Base-by-base conservation (phyloP, 1,140 invertebrate species). In the Leptinotarsa undecemlineata region DNA sequence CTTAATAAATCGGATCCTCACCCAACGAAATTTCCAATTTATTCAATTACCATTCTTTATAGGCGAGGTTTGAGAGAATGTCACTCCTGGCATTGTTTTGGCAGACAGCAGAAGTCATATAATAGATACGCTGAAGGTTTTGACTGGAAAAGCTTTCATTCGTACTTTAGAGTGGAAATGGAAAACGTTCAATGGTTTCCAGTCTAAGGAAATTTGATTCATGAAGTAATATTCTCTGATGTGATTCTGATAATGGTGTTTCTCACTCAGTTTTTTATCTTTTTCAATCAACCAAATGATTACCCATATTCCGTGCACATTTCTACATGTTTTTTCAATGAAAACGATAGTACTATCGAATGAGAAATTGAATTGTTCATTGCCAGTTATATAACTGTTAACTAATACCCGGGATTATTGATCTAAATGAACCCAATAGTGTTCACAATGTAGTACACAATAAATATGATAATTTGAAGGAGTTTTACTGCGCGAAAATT, bases 71-170 rank as follows among this genome's bases (percentile, higher is more conserved):
- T 19, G 51, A 57, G n/a, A 5, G 51, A 57, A 57, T 19, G 4
- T 4, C n/a, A 57, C 17, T 2, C 4, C 51, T 19, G n/a, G 51
- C 51, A n/a, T 57, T 57, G 51, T 57, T 57, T 57, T 19, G 4
- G 51, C n/a, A 57, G 51, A n/a, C 51, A 57, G 51, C 51, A 57
- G 51, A 57, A 57, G 51, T 57, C 51, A 19, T 42, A 57, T 57
- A 4, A 57, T 57, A 11, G 33, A 1, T 42, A 17, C 51, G 51
- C 51, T 19, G 4, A 19, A 57, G 17, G 17, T 57, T 42, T n/a
- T 17, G 51, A 57, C 51, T 15, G 17, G 51, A 57, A 57, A 57
- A 57, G 51, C 51, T 57, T 57, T 57, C 6, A n/a, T 57, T 57
- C 51, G 51, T 19, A 57, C 51, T 57, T 15, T 17, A 57, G n/a